Evolutionary conservation across 2,888 invertebrate genomes (phyloP).

Genomic region (Lycia hirtaria): DNA sequence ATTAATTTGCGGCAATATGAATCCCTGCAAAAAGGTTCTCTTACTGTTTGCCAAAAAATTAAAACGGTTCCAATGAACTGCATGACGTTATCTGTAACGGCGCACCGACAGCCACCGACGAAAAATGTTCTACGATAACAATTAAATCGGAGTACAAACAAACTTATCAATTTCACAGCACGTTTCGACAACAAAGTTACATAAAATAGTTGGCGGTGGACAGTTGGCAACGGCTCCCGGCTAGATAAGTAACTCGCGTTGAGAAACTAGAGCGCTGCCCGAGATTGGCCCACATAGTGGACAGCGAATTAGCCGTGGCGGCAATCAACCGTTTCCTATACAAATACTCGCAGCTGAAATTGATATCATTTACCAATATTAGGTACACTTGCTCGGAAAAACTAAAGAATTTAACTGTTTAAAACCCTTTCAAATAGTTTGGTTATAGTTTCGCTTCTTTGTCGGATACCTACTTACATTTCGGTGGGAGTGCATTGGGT

Average conservation of each 20-base stretch:
- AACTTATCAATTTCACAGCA: constrained; percentile 73
- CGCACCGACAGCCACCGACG: constrained; percentile 32
- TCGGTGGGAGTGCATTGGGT: too few species aligned
- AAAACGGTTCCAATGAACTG: constrained; percentile 23
- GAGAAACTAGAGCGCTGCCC: constrained; percentile 80
- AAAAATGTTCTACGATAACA: constrained; percentile 40
- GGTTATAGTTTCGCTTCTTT: too few species aligned
- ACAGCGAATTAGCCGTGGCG: constrained; percentile 75
- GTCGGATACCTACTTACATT: too few species aligned
- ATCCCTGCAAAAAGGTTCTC: constrained; percentile 18
- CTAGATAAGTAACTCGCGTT: constrained; percentile 78
- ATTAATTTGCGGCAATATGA: constrained; percentile 27
- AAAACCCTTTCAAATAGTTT: too few species aligned
- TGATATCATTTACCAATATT: constrained; percentile 70
- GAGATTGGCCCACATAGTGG: constrained; percentile 79
- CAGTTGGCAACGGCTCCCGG: constrained; percentile 76
- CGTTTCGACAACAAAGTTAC: constrained; percentile 82
- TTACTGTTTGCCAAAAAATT: constrained; percentile 29
- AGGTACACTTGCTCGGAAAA: constrained; percentile 40
- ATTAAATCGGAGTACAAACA: constrained; percentile 54
- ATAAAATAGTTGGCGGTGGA: constrained; percentile 75
- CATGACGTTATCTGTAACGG: constrained; percentile 35
- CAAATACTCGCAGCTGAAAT: constrained; percentile 70
- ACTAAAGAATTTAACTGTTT: too few species aligned
- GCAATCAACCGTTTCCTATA: constrained; percentile 76